Percentiles rank a stretch among this genome's conserved stretches.
These are phyloP conservation scores for Coelinius sp. DNA, from an alignment of 2,888 invertebrate species.

Conservation along the genomic window DNA sequence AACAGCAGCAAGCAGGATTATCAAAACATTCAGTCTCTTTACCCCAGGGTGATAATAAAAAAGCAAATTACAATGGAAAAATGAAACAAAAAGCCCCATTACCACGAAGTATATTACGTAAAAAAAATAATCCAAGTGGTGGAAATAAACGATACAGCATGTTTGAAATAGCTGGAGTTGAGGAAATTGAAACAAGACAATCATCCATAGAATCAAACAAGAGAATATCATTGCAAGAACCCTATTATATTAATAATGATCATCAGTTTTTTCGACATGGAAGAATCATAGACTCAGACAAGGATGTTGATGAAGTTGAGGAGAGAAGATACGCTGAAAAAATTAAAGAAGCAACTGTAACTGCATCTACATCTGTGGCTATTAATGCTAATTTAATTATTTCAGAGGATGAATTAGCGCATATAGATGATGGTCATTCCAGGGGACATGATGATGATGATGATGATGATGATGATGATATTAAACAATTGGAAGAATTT, in stretches of 20 bases:
- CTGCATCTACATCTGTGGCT: constrained; percentile 49
- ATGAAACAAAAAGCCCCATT: constrained; percentile 81
- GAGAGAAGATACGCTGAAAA: constrained; percentile 63
- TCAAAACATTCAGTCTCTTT: constrained; percentile 81
- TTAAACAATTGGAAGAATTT: constrained; percentile 80
- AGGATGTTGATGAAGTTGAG: constrained; percentile 69
- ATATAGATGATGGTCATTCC: constrained; percentile 49
- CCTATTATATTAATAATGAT: constrained; percentile 75
- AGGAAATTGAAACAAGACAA: constrained; percentile 72
- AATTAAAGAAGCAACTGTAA: constrained; percentile 57
- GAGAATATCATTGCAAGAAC: constrained; percentile 83
- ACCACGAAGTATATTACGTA: constrained; percentile 82
- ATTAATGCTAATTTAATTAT: neutral
- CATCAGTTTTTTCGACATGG: constrained; percentile 59
- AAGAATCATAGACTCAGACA: constrained; percentile 64
- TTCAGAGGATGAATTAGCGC: neutral
- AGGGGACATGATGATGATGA: constrained; percentile 77
- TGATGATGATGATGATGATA: too few relatives aligned
- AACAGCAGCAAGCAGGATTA: constrained; percentile 72
- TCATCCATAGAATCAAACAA: constrained; percentile 75
- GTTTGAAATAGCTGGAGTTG: constrained; percentile 81
- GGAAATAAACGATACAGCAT: constrained; percentile 79
- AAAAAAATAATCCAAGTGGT: constrained; percentile 73
- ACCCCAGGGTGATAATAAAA: constrained; percentile 69
- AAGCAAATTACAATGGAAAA: constrained; percentile 69